phyloP scores from a whole-genome alignment of 1,140 invertebrate genomes.

The Neocloeon triangulifer region DNA sequence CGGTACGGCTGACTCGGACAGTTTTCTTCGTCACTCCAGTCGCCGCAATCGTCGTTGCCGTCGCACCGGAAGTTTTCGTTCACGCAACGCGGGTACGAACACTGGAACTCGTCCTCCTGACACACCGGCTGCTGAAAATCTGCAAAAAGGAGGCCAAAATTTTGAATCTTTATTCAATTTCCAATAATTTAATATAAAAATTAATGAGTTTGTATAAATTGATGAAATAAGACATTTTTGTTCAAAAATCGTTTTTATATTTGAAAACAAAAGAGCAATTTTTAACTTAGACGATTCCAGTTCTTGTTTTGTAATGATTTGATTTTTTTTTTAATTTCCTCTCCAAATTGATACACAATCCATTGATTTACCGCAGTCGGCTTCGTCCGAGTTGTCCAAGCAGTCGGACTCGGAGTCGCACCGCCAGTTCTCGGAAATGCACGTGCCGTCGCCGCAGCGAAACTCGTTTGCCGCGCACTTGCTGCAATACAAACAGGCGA shows the following conservation, averaged over 20 bases:
- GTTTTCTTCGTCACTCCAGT: conserved; percentile 57
- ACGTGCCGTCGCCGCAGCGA: conserved; percentile 29
- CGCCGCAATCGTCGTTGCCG: conserved; percentile 72
- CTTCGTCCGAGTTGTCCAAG: conserved; percentile 32
- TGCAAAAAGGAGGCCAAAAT: background rate
- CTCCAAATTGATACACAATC: background rate
- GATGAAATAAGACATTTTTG: background rate
- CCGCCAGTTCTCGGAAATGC: conserved; percentile 33
- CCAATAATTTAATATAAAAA: too few species aligned
- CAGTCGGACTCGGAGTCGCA: conserved; percentile 36
- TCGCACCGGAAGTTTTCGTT: conserved; percentile 57
- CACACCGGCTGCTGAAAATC: background rate
- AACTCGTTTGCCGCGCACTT: conserved; percentile 30
- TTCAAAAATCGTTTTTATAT: background rate
- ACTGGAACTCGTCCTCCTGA: background rate
- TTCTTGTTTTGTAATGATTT: background rate
- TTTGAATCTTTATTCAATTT: too few species aligned
- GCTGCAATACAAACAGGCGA: conserved; percentile 4
- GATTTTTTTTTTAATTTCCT: background rate
- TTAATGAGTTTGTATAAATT: background rate
- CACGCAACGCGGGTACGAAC: conserved; percentile 31
- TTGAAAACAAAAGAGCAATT: background rate
- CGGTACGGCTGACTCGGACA: conserved; percentile 29
- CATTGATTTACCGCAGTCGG: conserved; percentile 22
- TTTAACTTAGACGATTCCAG: background rate